Evolutionary conservation across 2,113 vertebrate species (phyloP).

Genomic region (Zosterops borbonicus): DNA sequence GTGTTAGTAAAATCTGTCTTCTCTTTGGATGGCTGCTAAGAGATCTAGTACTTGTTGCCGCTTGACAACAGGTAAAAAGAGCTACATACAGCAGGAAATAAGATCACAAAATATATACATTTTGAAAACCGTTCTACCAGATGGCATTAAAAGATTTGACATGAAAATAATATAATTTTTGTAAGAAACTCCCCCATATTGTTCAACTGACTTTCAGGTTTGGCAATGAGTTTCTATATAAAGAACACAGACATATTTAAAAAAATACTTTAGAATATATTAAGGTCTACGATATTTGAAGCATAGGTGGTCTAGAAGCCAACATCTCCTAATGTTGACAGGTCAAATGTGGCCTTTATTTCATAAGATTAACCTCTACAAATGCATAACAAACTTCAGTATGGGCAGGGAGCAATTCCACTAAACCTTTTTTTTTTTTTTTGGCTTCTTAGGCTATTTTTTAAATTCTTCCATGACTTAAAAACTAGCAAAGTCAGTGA

Average conservation of each 20-base stretch:
- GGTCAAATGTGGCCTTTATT: not conserved
- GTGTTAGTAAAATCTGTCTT: not conserved
- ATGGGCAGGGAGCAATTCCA: accelerated
- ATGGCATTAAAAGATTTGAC: not conserved
- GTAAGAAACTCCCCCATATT: accelerated
- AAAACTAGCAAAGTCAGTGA: not conserved
- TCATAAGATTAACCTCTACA: not conserved
- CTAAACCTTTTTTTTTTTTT: not conserved
- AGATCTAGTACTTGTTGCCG: not conserved
- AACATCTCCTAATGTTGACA: not conserved
- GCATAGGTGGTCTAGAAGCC: not conserved
- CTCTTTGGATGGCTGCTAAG: not conserved
- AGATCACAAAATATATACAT: not conserved
- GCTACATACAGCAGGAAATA: not conserved
- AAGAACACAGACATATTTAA: not conserved
- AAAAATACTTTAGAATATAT: not conserved
- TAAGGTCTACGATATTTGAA: not conserved
- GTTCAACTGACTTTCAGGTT: not conserved
- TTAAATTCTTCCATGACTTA: not conserved
- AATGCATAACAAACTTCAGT: not conserved
- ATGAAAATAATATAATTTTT: not conserved
- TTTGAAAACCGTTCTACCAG: not conserved
- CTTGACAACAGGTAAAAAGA: not conserved
- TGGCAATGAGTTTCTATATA: not conserved
- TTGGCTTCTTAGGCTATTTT: not conserved